phyloP scores from a whole-genome alignment of 2,888 invertebrate species.

The Blastobasis adustella region DNA sequence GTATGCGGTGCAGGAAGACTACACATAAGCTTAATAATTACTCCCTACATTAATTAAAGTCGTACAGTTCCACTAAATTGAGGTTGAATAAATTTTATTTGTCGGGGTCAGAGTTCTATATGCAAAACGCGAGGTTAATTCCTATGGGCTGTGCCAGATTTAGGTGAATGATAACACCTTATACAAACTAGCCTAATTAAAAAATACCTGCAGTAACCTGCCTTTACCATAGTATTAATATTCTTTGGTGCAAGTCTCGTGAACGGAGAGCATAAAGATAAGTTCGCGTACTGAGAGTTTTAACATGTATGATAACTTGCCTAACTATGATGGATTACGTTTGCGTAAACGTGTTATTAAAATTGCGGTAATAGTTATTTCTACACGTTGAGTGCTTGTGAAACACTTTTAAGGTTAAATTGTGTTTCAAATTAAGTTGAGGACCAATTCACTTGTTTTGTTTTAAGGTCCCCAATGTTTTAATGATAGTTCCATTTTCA shows the following conservation, averaged over 20 bases:
- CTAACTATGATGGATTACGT: neutral
- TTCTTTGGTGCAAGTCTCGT: too few relatives aligned
- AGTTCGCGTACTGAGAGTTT: too few relatives aligned
- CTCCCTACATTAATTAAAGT: too few relatives aligned
- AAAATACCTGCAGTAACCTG: conserved; percentile 23
- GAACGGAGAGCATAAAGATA: too few relatives aligned
- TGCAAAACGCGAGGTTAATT: too few relatives aligned
- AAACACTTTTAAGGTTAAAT: too few relatives aligned
- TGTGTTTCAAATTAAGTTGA: neutral
- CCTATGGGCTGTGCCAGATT: conserved; percentile 25
- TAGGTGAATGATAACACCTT: conserved; percentile 26
- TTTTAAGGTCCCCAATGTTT: neutral
- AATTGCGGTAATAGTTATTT: neutral
- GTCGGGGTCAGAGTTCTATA: too few relatives aligned
- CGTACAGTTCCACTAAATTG: too few relatives aligned
- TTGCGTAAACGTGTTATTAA: neutral
- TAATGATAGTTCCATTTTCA: conserved; percentile 1
- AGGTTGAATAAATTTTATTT: too few relatives aligned
- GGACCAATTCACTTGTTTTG: neutral
- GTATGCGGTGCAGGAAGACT: too few relatives aligned
- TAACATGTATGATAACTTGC: neutral
- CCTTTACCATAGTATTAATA: conserved; percentile 9
- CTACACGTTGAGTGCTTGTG: too few relatives aligned
- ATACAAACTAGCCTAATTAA: conserved; percentile 28
- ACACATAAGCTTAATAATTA: too few relatives aligned